phyloP scores from a whole-genome alignment of 2,797 vertebrate genomes.

The Hippoglossus hippoglossus region DNA sequence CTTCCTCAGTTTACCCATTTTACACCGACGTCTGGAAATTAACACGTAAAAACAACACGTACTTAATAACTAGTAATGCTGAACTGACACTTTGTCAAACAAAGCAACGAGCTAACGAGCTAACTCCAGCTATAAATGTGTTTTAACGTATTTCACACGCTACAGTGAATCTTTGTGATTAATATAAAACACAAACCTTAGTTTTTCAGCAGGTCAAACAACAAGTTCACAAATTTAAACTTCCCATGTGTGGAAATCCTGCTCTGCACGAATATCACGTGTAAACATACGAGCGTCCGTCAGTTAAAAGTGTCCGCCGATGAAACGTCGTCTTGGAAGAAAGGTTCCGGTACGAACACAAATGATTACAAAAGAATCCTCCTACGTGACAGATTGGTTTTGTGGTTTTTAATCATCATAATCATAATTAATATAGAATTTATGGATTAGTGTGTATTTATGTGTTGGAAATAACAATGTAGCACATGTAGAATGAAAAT shows the following conservation, averaged over 20 bases:
- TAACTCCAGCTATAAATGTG: background rate
- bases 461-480: too few relatives aligned
- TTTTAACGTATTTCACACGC: background rate
- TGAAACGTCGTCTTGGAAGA: background rate
- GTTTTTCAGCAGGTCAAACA: background rate
- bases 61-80: background rate
- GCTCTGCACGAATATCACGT: conserved; percentile 61
- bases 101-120: conserved; percentile 7
- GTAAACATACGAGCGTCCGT: conserved; percentile 69
- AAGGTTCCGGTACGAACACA: conserved; percentile 44
- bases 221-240: background rate
- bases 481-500: too few relatives aligned
- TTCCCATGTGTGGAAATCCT: background rate
- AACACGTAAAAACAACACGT: background rate
- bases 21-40: conserved; percentile 11
- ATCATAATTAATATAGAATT: too few relatives aligned
- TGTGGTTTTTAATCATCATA: too few relatives aligned
- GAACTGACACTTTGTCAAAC: background rate
- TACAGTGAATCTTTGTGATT: rapidly evolving
- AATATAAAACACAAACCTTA: conserved; percentile 11
- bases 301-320: conserved; percentile 36
- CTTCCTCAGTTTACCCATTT: conserved; percentile 88
- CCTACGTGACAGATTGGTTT: too few relatives aligned
- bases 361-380: too few relatives aligned
- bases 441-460: too few relatives aligned